These are phyloP conservation scores for Malurus splendens DNA, from an alignment of 2,797 vertebrate species.

Conservation along the genomic window DNA sequence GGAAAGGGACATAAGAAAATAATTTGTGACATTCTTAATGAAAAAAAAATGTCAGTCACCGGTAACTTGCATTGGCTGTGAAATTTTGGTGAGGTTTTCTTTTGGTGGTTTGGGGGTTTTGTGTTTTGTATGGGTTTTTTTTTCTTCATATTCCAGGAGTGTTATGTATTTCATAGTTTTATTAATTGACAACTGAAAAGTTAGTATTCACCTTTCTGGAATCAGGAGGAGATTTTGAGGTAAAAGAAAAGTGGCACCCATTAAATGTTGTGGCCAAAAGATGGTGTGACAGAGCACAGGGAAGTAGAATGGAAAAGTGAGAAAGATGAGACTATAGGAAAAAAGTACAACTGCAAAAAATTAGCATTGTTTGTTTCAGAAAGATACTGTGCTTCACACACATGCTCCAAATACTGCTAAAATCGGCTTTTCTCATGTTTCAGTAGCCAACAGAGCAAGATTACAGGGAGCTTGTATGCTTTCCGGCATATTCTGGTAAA, in stretches of 20 bases:
- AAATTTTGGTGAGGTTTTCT: background rate
- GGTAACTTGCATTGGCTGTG: background rate
- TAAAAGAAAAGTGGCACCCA: background rate
- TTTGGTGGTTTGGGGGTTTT: fast-evolving
- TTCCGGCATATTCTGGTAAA: background rate
- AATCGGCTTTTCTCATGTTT: background rate
- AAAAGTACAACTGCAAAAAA: background rate
- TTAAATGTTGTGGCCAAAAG: background rate
- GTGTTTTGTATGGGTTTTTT: background rate
- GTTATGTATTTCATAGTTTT: background rate
- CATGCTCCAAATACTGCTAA: background rate
- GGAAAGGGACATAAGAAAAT: background rate
- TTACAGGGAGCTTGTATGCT: background rate
- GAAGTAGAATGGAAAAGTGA: background rate
- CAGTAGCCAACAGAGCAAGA: background rate
- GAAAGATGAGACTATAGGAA: background rate
- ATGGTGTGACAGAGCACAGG: background rate
- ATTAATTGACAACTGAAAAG: background rate
- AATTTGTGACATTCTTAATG: background rate
- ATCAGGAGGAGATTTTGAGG: background rate
- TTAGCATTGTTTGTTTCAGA: background rate
- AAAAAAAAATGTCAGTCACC: background rate
- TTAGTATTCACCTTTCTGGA: background rate
- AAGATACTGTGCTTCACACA: background rate
- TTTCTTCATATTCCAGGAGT: background rate